Evolutionary conservation across 1,140 invertebrate species (phyloP).

Genomic region (Scylla paramamosain): DNA sequence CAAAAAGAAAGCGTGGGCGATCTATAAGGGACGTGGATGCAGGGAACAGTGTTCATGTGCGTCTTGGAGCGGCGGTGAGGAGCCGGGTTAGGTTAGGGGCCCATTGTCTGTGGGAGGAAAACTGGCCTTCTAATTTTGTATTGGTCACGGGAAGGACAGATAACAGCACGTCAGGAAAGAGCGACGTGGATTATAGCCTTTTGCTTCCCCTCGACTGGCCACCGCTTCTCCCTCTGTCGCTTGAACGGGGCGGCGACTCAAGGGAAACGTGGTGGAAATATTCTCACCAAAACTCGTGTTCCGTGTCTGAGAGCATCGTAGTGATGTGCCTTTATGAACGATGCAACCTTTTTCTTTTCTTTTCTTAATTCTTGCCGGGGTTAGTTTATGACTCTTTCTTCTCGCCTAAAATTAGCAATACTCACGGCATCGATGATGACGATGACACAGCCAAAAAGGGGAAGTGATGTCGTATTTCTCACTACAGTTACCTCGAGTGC

Average conservation of each 20-base stretch:
- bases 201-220: neutral
- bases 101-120: neutral
- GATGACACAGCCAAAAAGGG: neutral
- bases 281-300: neutral
- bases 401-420: neutral
- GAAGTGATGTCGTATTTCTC: neutral
- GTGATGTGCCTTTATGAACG: neutral
- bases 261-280: neutral
- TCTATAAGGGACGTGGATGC: neutral
- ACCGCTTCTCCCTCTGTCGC: neutral
- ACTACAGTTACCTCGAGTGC: neutral
- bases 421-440: neutral
- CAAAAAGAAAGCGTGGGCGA: neutral
- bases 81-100: neutral
- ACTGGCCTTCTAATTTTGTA: constrained; percentile 55
- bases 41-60: neutral
- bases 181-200: neutral
- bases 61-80: constrained; percentile 16
- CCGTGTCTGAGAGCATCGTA: neutral
- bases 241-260: neutral
- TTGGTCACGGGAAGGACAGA: constrained; percentile 62
- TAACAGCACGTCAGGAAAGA: constrained; percentile 10
- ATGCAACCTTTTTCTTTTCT: neutral
- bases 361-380: neutral
- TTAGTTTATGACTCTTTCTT: neutral